Base-by-base conservation (phyloP, 2,113 vertebrate genomes). In the Nematolebias whitei region DNA sequence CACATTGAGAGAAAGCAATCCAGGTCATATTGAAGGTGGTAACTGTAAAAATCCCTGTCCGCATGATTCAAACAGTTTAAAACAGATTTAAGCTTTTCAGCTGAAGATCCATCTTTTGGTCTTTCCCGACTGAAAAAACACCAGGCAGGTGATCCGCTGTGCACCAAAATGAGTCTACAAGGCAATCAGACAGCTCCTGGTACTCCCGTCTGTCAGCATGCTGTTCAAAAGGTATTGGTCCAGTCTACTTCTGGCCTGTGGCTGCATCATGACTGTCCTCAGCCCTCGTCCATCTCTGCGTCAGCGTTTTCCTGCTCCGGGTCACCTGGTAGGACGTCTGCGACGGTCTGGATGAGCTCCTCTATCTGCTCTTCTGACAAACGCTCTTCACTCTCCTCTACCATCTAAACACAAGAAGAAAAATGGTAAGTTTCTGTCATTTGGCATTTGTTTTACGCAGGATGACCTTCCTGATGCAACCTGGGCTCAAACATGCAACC, bases 321-420 rank as follows among this genome's bases (percentile, higher is more conserved):
- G 70, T 93, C 91, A 22, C 90, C 92, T 3, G 93, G 93, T 2
- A 94, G 85, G 38, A 85, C 61, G 3, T 52, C 71, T 29, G 89
- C 84, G 2, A 93, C 86, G 2, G 79, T 92, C 65, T 91, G 92
- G 58, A 94, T 92, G 26, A 94, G 91, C 64, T 93, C 88, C 77
- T 93, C 93, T 11, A 94, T 94, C 82, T 94, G 93, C 77, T 93
- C 90, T 84, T 94, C 93, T 3, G 92, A 92, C n/a, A 94, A 63
- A 29, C 93, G 88, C 80, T 94, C 93, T 12, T 94, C 93, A 60
- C 93, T 94, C 76, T 93, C 93, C 60, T 94, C 93, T 54, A 94
- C 93, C 89, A 94, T 88, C 93, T 93, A 41, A 38, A 56, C 13
- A 76, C 12, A 81, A 40, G 78, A 20, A 65, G 26, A 63, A 48